Conservation (phyloP, 1,140 invertebrate species). For the Caenorhabditis latens region DNA sequence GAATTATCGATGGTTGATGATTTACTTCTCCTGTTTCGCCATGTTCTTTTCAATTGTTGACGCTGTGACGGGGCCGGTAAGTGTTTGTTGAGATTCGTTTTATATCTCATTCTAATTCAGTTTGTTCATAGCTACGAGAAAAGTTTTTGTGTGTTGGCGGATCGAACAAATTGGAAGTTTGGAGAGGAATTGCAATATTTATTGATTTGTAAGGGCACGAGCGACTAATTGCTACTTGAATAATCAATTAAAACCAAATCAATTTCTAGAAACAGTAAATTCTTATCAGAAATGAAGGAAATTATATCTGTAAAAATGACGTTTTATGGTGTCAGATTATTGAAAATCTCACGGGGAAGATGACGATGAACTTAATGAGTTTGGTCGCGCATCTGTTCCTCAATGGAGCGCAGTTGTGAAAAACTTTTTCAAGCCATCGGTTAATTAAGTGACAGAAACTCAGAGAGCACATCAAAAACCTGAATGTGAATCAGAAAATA, state of each 20-base stretch:
- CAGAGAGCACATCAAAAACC: background rate
- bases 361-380: too few relatives aligned
- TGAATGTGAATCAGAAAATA: background rate
- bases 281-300: too few relatives aligned
- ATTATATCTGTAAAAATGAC: too few relatives aligned
- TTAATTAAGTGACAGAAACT: too few relatives aligned
- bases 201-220: background rate
- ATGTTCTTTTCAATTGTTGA: background rate
- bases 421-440: too few relatives aligned
- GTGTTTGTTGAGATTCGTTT: too few relatives aligned
- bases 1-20: background rate
- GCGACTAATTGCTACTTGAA: too few relatives aligned
- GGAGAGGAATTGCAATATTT: background rate
- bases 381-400: too few relatives aligned
- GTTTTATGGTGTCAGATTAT: too few relatives aligned
- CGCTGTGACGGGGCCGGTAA: background rate
- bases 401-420: too few relatives aligned
- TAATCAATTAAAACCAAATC: background rate
- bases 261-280: too few relatives aligned
- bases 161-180: background rate
- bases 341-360: too few relatives aligned
- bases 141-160: slow-evolving; percentile 16
- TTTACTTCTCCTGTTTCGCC: background rate
- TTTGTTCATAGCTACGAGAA: slow-evolving; percentile 11
- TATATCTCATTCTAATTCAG: background rate